Evolutionary conservation across 2,888 invertebrate species (phyloP), one percentile per base, ranked within the genome.

Genomic region (Erpobdella octoculata): DNA sequence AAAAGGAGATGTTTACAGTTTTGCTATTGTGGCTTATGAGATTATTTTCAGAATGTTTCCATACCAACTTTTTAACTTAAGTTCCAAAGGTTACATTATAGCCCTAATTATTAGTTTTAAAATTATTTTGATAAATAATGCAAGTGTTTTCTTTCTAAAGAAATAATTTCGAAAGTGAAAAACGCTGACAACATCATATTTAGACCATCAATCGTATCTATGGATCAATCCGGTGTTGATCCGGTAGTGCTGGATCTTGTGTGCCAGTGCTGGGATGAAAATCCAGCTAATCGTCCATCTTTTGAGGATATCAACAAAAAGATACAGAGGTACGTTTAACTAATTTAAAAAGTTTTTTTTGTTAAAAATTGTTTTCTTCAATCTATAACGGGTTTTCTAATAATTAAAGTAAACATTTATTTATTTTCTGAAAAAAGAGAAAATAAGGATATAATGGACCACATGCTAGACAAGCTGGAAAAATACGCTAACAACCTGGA

Each of bases 1-100:
- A 38, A 68, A 68, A 35, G 68, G 68, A 31, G 68, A 68, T 25
- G 68, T 68, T 8, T 68, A 46, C 68, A 38, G 38, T 35, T 68
- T 68, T 46, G 68, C 68, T n/a, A 68, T 68, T 31, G 25, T 68
- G 3, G 41, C 41, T 2, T 41, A 68, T 28, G 68, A 68, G 48
- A 48, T 48, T n/a, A 21, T 68, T 21, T 25, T 28, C 6, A 41
- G 33, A n/a, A 15, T 41, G 18, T 31, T n/a, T 1, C 68, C 68
- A 1, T 68, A 68, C 46, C 28, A 68, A 21, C 2, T 33, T 5
- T 37, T 25, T 21, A 46, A 33, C 1, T 25, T 68, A 15, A 1
- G 28, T 28, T 18, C 41, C 38, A 38, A 68, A 46, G 68, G 68
- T 68, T 18, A 8, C 2, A 0, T 21, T 38, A 65, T n/a, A n/a